Evolutionary conservation across 2,888 invertebrate species (phyloP), one percentile per base, ranked within the genome.

Genomic region (Athrips mouffetella): DNA sequence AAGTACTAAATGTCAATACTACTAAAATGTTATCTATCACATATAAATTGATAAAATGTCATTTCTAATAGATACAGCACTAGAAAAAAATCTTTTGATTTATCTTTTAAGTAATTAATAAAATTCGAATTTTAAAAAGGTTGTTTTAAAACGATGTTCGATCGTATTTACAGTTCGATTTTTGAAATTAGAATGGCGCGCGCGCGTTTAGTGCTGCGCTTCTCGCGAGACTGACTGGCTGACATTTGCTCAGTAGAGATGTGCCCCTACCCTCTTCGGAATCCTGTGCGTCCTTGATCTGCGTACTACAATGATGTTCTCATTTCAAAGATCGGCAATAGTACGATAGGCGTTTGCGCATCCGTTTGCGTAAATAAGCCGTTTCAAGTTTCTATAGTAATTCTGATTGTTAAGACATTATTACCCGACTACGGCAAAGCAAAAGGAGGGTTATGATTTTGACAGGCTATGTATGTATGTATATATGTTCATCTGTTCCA

Each of bases 221-320:
- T 33, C 25, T 41, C 49, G 55, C 51, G 49, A 50, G 49, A 61
- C 61, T 61, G 59, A 50, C 60, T 11, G 18, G 21, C 31, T 58
- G 59, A 54, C 55, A 58, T 59, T 57, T 58, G 54, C 30, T 40
- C 47, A 50, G 48, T 45, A 52, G 53, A 48, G 50, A 46, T 53
- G 52, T 51, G 53, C 56, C 56, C 57, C 57, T 61, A 56, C 58
- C 53, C 53, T 45, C 15, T 33, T 21, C 11, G 56, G 52, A 52
- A 54, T 60, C 60, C 59, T 57, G 53, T 51, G 41, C 58, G 55
- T 54, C 58, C 59, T 57, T 59, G 59, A 52, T 50, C n/a, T n/a
- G n/a, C 52, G 51, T 50, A 33, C 48, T 53, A 50, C 55, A 51
- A 49, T 51, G 52, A 48, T 48, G 45, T 35, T 53, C 49, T 55